Percentiles rank a stretch among this genome's conserved stretches.
Evolutionary conservation across 2,113 vertebrate species (phyloP).

Genomic region (Geococcyx californianus): DNA sequence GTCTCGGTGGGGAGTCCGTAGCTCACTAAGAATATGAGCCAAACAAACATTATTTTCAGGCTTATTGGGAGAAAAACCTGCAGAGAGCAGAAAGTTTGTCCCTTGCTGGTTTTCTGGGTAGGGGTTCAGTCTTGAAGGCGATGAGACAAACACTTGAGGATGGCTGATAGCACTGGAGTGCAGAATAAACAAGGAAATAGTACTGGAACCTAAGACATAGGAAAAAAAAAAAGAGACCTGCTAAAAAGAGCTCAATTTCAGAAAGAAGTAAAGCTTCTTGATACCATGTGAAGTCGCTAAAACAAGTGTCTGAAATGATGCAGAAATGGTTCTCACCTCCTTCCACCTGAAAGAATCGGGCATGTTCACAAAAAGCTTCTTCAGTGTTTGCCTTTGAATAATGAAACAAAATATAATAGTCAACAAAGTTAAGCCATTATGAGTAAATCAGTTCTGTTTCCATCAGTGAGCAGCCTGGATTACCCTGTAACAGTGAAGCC

Average conservation of each 20-base stretch:
- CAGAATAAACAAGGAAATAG: conserved; percentile 40
- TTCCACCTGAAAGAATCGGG: not conserved
- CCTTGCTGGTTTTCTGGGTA: conserved; percentile 42
- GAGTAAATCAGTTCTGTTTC: conserved; percentile 43
- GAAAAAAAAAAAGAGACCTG: not conserved
- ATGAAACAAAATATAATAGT: conserved; percentile 45
- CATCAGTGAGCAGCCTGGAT: conserved; percentile 24
- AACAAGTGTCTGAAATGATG: conserved; percentile 17
- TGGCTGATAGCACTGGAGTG: conserved; percentile 39
- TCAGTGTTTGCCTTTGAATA: conserved; percentile 50
- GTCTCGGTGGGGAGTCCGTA: not conserved
- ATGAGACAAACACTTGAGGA: conserved; percentile 59
- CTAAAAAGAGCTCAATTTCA: not conserved
- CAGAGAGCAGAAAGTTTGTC: conserved; percentile 41
- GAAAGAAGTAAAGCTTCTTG: not conserved
- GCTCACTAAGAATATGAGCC: conserved; percentile 42
- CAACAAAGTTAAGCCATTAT: conserved; percentile 38
- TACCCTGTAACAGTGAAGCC: conserved; percentile 26
- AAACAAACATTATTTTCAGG: conserved; percentile 53
- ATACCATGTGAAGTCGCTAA: conserved; percentile 9
- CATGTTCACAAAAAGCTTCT: conserved; percentile 25
- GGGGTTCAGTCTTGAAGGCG: conserved; percentile 21
- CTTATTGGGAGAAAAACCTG: conserved; percentile 52
- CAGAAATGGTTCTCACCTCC: conserved; percentile 1
- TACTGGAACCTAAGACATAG: not conserved